Conservation (phyloP, 2,113 vertebrate genomes). For the cat (Felis catus) region F.catus_Fca126_mat1.0 CM031414.1:103682501-103683000, state of each 20-base stretch:
- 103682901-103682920: background rate
- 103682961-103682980: background rate
- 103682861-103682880: background rate
- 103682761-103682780: background rate
- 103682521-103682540: background rate
- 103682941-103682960: background rate
- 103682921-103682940: accelerated
- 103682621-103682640: no score
- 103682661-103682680: background rate
- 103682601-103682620: background rate
- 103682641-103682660: background rate
- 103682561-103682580: background rate
- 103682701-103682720: background rate
- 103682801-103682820: background rate
- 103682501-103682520: background rate
- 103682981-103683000: background rate
- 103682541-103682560: background rate
- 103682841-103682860: background rate
- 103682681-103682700: background rate
- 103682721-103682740: background rate
- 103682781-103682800: background rate
- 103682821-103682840: background rate
- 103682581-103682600: background rate
- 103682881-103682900: background rate
- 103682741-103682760: background rate